These are phyloP conservation scores for Siderastrea radians DNA, from an alignment of 92 coral and sea anemone genomes.

Conservation along the genomic window DNA sequence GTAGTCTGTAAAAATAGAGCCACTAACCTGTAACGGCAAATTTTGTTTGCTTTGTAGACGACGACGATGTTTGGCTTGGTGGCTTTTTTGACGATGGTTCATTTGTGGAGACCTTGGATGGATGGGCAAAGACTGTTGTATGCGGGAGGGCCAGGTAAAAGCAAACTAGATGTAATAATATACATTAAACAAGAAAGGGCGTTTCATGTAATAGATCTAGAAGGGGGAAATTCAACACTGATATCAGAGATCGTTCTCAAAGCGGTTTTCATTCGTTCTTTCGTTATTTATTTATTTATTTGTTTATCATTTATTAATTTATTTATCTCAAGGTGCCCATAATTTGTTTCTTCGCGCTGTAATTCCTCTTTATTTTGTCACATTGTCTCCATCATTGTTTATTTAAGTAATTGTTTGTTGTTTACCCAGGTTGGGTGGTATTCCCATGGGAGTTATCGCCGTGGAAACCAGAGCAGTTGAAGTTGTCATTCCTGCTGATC, in stretches of 20 bases:
- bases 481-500: constrained; percentile 97
- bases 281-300: neutral
- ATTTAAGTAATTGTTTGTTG: neutral
- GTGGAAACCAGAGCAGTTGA: constrained; percentile 99
- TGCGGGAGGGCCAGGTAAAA: constrained; percentile 96
- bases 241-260: neutral
- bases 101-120: constrained; percentile 87
- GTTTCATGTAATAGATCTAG: too few species aligned
- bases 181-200: neutral
- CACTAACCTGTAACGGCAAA: neutral
- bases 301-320: neutral
- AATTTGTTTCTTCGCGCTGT: neutral
- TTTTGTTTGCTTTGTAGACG: constrained; percentile 31
- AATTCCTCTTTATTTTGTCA: neutral
- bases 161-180: neutral
- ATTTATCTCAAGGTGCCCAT: neutral
- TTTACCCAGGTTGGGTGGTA: constrained; percentile 89
- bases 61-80: constrained; percentile 82
- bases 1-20: too few species aligned
- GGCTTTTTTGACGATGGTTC: constrained; percentile 96
- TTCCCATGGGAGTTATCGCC: constrained; percentile 98
- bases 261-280: neutral
- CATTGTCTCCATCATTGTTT: neutral
- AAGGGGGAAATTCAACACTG: neutral
- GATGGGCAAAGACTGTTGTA: constrained; percentile 96